A percentile compares a stretch with the other conserved stretches of the same genome.
These are phyloP conservation scores for Lasioglossum figueresi DNA, from an alignment of 2,888 invertebrate genomes.

Conservation along the genomic window DNA sequence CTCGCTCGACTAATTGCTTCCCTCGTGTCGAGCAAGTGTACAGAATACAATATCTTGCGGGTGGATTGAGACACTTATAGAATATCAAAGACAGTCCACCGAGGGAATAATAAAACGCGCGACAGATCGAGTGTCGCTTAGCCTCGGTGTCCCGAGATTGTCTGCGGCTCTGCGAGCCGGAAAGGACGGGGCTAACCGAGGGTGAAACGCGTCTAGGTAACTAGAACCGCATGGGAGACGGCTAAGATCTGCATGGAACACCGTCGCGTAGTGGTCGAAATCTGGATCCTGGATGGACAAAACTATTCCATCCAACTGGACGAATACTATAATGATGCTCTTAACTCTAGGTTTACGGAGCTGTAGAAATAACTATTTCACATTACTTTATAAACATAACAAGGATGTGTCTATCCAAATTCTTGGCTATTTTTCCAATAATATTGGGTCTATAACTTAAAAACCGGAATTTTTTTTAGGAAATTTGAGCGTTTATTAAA, in stretches of 20 bases:
- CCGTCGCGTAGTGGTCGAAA: not conserved
- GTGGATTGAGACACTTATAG: slow-evolving; percentile 7
- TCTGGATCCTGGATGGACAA: not conserved
- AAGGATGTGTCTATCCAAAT: too few relatives aligned
- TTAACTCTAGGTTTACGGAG: too few relatives aligned
- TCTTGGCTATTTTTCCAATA: too few relatives aligned
- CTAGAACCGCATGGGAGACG: slow-evolving; percentile 48
- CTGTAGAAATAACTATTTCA: too few relatives aligned
- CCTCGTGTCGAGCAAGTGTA: not conserved
- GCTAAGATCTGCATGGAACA: not conserved
- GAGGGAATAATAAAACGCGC: slow-evolving; percentile 34
- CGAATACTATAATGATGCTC: too few relatives aligned
- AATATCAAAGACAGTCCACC: slow-evolving; percentile 15
- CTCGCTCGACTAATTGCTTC: not conserved
- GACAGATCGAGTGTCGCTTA: slow-evolving; percentile 51
- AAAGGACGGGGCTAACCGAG: slow-evolving; percentile 44
- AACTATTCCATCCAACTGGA: not conserved
- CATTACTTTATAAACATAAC: too few relatives aligned
- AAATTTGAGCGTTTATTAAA: too few relatives aligned
- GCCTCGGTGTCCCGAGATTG: slow-evolving; percentile 49
- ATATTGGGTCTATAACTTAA: too few relatives aligned
- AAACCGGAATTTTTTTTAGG: too few relatives aligned
- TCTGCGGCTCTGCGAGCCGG: slow-evolving; percentile 32
- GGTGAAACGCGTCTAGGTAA: slow-evolving; percentile 45
- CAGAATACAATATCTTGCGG: not conserved